Conservation (phyloP, 1,140 invertebrate species). For the Phymastichus coffea region DNA sequence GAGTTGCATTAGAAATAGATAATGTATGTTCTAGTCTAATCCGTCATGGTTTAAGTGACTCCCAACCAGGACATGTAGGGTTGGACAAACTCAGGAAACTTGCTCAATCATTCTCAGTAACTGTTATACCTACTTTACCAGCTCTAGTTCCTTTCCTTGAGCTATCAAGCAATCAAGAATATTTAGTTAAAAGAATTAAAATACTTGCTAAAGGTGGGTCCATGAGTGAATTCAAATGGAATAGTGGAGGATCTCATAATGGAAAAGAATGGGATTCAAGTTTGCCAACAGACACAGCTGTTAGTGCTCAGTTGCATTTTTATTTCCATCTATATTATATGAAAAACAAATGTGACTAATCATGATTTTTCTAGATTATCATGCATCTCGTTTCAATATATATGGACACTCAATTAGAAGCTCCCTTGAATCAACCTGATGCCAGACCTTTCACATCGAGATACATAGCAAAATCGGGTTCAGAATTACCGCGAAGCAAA, state of each 20-base stretch:
- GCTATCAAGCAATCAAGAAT: slow-evolving; percentile 78
- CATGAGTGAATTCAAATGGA: slow-evolving; percentile 81
- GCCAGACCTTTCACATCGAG: slow-evolving; percentile 72
- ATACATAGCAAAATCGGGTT: slow-evolving; percentile 45
- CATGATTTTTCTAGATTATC: slow-evolving; percentile 65
- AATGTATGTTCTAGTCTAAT: slow-evolving; percentile 66
- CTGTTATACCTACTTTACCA: slow-evolving; percentile 68
- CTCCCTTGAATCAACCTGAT: slow-evolving; percentile 73
- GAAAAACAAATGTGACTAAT: no score
- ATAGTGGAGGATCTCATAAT: slow-evolving; percentile 69
- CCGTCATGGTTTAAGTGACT: slow-evolving; percentile 68
- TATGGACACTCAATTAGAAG: slow-evolving; percentile 76
- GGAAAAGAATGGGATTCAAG: slow-evolving; percentile 77
- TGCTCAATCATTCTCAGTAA: slow-evolving; percentile 63
- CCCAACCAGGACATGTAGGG: slow-evolving; percentile 69
- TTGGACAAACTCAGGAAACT: slow-evolving; percentile 71
- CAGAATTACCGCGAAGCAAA: slow-evolving; percentile 50
- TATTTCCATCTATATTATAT: background rate
- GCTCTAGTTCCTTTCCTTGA: slow-evolving; percentile 77
- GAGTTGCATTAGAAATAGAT: slow-evolving; percentile 70
- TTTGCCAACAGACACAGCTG: slow-evolving; percentile 76
- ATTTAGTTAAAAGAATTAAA: slow-evolving; percentile 74
- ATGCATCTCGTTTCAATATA: slow-evolving; percentile 81
- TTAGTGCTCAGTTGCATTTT: slow-evolving; percentile 52
- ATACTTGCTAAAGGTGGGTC: slow-evolving; percentile 74